Base-by-base conservation (phyloP, 2,888 invertebrate genomes). In the Lampropteryx suffumata region DNA sequence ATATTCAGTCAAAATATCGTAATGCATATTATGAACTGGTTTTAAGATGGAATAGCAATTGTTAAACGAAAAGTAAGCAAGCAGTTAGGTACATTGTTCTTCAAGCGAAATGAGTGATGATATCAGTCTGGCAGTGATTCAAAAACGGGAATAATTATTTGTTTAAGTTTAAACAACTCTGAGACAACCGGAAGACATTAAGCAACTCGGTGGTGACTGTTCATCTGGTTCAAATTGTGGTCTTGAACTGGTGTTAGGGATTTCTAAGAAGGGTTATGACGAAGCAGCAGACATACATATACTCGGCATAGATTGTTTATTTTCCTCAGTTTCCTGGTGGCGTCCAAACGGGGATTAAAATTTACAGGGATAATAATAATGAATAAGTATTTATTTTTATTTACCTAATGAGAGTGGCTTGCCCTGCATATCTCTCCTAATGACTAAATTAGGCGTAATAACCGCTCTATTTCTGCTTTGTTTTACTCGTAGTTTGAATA, bases 121-220 rank as follows among this genome's bases (percentile, higher is more conserved):
- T 71, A 74, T 79, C 78, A 79, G 76, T 73, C 65, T 76, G 75
- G 75, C 73, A 78, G 61, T 74, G 78, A 76, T 71, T 77, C 73
- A 78, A 77, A 74, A 69, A 66, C 57, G 59, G 59, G 66, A 65
- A 68, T 65, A 67, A 73, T 69, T 66, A 69, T 65, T 55, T 55
- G 51, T 58, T 60, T 45, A 62, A 55, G 63, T 57, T 61, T 58
- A 59, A 62, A 65, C 57, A 65, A 62, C 58, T 54, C 57, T 42
- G 51, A 55, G 58, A 59, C 58, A 65, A 59, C 65, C 67, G 73
- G 71, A 71, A 71, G 63, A 42, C 64, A 59, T 60, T 61, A 61
- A 52, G 49, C 42, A 49, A 51, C 45, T 7, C 24, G 6, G 52
- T 47, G 57, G 49, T 51, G 57, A 58, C 49, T 56, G 50, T 53